These are phyloP conservation scores for Chorisops tibialis DNA, from an alignment of 2,888 invertebrate species.

Conservation along the genomic window DNA sequence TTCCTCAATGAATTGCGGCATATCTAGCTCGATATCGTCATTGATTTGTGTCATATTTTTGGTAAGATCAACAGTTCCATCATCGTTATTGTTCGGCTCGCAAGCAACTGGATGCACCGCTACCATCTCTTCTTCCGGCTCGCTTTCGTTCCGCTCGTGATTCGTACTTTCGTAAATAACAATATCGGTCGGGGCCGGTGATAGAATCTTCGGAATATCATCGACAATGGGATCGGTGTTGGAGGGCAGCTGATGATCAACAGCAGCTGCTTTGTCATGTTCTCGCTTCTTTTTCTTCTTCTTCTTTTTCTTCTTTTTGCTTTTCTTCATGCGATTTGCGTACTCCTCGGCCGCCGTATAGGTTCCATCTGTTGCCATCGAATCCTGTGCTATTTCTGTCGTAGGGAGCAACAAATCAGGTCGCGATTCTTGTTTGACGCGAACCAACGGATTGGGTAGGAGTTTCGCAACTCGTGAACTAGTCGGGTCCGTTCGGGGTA, in stretches of 20 bases:
- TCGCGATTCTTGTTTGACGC: slow-evolving; percentile 45
- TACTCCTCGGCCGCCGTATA: not conserved
- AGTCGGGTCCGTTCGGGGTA: slow-evolving; percentile 67
- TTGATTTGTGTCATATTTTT: slow-evolving; percentile 37
- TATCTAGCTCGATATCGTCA: slow-evolving; percentile 32
- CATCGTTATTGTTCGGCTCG: slow-evolving; percentile 20
- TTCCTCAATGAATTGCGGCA: slow-evolving; percentile 33
- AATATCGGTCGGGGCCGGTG: slow-evolving; percentile 33
- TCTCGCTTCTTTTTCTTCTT: slow-evolving; percentile 37
- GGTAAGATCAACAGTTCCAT: slow-evolving; percentile 33
- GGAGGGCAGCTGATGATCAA: not conserved
- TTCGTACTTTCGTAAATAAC: slow-evolving; percentile 40
- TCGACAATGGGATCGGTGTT: slow-evolving; percentile 10
- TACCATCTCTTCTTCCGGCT: slow-evolving; percentile 27
- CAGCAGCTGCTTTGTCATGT: slow-evolving; percentile 40
- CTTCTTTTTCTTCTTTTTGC: slow-evolving; percentile 37
- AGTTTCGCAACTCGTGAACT: slow-evolving; percentile 46
- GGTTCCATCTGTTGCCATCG: slow-evolving; percentile 34
- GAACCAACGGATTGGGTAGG: slow-evolving; percentile 51
- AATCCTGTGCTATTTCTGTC: slow-evolving; percentile 3
- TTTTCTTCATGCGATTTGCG: not conserved
- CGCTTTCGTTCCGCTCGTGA: slow-evolving; percentile 37
- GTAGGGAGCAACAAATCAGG: slow-evolving; percentile 30
- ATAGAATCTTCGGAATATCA: slow-evolving; percentile 28
- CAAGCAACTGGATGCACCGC: slow-evolving; percentile 19